Evolutionary conservation across 2,113 vertebrate genomes (phyloP).

Genomic region (Nyctereutes procyonoides): DNA sequence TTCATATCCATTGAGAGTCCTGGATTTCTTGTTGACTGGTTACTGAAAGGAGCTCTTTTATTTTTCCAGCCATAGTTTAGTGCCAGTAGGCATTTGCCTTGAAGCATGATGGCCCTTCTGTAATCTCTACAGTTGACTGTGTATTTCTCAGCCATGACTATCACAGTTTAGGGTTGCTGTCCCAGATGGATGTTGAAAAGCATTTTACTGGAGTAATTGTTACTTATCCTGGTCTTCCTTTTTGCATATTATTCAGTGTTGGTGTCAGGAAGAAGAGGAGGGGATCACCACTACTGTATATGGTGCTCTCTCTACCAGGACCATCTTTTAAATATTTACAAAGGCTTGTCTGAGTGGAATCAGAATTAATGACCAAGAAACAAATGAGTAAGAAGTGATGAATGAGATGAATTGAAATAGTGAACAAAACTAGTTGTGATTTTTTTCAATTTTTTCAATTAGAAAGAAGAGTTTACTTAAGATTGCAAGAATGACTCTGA

Average conservation of each 20-base stretch:
- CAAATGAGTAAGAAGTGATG: constrained; percentile 28
- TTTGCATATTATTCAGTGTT: not conserved
- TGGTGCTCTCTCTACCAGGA: not conserved
- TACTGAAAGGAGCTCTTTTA: constrained; percentile 85
- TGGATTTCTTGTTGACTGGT: constrained; percentile 74
- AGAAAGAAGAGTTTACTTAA: constrained; percentile 49
- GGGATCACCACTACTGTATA: not conserved
- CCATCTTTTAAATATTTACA: constrained; percentile 39
- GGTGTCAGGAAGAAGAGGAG: not conserved
- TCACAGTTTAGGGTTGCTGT: not conserved
- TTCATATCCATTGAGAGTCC: constrained; percentile 79
- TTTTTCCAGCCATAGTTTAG: constrained; percentile 80
- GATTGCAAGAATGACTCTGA: not conserved
- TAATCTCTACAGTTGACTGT: not conserved
- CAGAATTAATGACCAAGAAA: constrained; percentile 54
- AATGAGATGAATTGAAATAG: constrained; percentile 40
- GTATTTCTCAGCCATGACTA: constrained; percentile 16
- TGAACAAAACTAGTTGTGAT: constrained; percentile 12
- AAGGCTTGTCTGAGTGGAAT: not conserved
- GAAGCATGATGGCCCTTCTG: constrained; percentile 5
- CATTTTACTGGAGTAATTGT: constrained; percentile 17
- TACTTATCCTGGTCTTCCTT: not conserved
- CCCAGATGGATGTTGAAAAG: not conserved
- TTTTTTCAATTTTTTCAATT: constrained; percentile 4
- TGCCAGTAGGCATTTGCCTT: constrained; percentile 61